phyloP scores from a whole-genome alignment of 2,113 vertebrate species.

The Ceyx melanurus region DNA sequence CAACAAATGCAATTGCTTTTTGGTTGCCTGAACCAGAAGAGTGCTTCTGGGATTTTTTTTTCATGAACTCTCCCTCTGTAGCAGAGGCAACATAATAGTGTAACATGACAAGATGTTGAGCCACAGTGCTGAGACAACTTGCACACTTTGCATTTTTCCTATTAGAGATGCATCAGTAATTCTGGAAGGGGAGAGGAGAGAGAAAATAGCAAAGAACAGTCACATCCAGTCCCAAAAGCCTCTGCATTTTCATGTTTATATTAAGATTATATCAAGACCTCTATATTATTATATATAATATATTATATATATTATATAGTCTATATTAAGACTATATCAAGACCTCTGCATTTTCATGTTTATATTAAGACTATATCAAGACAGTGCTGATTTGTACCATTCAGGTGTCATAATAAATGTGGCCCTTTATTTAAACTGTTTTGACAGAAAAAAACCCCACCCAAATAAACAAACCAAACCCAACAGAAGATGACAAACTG shows the following conservation, averaged over 20 bases:
- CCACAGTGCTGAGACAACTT: not conserved
- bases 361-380: not conserved
- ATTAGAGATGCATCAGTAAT: slow-evolving; percentile 22
- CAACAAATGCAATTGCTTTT: not conserved
- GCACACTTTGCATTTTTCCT: slow-evolving; percentile 33
- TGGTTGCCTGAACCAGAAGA: slow-evolving; percentile 1
- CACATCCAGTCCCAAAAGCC: not conserved
- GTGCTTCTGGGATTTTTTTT: slow-evolving; percentile 29
- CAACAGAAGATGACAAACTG: not conserved
- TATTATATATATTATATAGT: too few species aligned
- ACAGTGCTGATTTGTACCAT: not conserved
- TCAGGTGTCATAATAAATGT: not conserved
- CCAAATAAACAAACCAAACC: not conserved
- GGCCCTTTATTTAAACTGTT: not conserved
- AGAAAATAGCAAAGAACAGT: not conserved
- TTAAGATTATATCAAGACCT: too few species aligned
- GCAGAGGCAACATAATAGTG: slow-evolving; percentile 27
- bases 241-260: not conserved
- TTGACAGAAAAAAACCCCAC: not conserved
- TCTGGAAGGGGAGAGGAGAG: not conserved
- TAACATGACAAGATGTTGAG: slow-evolving; percentile 12
- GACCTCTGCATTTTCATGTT: not conserved
- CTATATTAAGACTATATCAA: too few species aligned
- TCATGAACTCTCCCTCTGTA: not conserved
- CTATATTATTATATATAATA: too few species aligned